Base-by-base conservation (phyloP, 2,888 invertebrate genomes). In the Biston stratarius region DNA sequence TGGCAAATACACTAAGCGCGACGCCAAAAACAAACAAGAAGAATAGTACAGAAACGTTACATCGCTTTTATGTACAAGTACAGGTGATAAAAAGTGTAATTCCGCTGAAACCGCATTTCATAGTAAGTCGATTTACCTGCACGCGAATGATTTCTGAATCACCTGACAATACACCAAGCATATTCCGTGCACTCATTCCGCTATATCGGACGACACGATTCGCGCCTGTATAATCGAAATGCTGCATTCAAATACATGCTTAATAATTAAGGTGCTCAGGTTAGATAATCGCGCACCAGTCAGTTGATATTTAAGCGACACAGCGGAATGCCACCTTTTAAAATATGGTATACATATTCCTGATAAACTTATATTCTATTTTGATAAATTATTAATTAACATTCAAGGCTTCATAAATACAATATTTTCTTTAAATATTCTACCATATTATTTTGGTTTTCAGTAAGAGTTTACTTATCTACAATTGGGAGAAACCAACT, bases 401-500 rank as follows among this genome's bases (percentile, higher is more conserved):
- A 14, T 52, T n/a, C 36, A 2, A 12, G 7, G 8, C 6, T 52
- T 24, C 24, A 24, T 24, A 24, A 36, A 5, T 52, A 36, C n/a
- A 49, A 14, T 7, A 3, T 36, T 38, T 15, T 11, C 8, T 55
- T 42, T 55, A 24, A 53, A 53, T 53, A 42, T 15, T 15, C 38
- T 53, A 51, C 33, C 34, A 40, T 24, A 15, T 10, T 38, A 52
- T 53, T 53, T 53, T 40, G 53, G 40, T 53, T 38, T 55, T 55
- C 11, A 15, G 9, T 15, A 15, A 5, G 55, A 42, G 12, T 24
- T 33, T 55, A 55, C 14, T 6, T 24, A 6, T 7, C 11, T 36
- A 36, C 36, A 40, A 40, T 24, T 3, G 24, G 24, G 42, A 53
- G 15, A 36, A 36, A 36, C 36, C 3, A 14, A 40, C 38, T 40